Evolutionary conservation across 2,888 invertebrate genomes (phyloP), one percentile per base, ranked within the genome.

Genomic region (Galerucella pusilla): DNA sequence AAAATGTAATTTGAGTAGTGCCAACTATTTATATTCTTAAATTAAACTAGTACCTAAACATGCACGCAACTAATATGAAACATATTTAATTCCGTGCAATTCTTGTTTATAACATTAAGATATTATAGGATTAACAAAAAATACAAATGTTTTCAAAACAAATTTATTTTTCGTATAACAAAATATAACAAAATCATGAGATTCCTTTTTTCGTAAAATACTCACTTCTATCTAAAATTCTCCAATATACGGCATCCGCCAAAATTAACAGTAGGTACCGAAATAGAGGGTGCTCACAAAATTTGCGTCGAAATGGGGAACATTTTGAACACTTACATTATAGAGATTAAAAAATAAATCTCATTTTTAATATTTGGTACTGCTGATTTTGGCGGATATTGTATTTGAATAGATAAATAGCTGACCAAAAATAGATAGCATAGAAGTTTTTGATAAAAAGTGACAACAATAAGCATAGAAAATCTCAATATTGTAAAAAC

Each of bases 121-220:
- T 20, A 57, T 57, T 57, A 20, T 16, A 2, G 20, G 57, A 20
- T 20, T 57, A 57, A 57, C 57, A 57, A 20, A 57, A 57, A 57
- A 57, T 20, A 57, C 20, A 9, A 49, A 69, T 61, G 54, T 64
- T 71, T 71, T 71, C 16, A 54, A 71, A 71, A 71, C 64, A 71
- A 64, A 64, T 71, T 70, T 71, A 71, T 64, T 71, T 71, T 65
- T 70, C 20, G 25, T 45, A 49, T 61, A 71, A 71, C 71, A 71
- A 70, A 70, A 71, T 71, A 71, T 64, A 71, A 71, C 71, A 71
- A 71, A 70, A 71, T 49, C 63, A 70, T 45, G 70, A 70, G 70
- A 70, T 71, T 71, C 69, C 14, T 46, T 59, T 68, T 28, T 67
- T 57, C 11, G 57, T 35, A 68, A 45, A 42, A 16, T 57, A 68